These are phyloP conservation scores for Neoarius graeffei DNA, from an alignment of 2,113 vertebrate genomes.

Conservation along the genomic window DNA sequence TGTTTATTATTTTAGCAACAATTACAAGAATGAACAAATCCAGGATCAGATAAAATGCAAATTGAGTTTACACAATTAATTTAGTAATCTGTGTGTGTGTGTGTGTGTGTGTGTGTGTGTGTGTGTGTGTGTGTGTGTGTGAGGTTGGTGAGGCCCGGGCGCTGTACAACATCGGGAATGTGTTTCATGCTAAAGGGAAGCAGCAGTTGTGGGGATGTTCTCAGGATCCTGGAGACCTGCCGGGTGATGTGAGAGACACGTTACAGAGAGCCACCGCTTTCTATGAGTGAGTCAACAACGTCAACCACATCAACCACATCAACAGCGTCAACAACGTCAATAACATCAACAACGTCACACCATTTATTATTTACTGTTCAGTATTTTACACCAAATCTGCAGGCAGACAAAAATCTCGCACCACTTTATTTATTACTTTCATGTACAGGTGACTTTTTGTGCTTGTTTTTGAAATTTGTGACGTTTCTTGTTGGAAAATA, in stretches of 20 bases:
- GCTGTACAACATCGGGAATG: conserved; percentile 92
- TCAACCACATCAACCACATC: too few relatives aligned
- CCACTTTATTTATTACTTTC: neutral
- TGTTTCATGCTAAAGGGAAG: conserved; percentile 95
- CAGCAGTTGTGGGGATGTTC: conserved; percentile 84
- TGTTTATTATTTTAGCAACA: neutral
- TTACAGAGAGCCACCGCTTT: conserved; percentile 87
- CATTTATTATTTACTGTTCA: neutral
- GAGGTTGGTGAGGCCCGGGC: conserved; percentile 88
- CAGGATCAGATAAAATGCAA: neutral
- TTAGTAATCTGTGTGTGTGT: neutral
- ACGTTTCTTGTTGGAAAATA: neutral
- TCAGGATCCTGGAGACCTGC: conserved; percentile 86
- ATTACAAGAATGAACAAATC: neutral
- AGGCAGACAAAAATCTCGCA: neutral
- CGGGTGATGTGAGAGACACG: conserved; percentile 82
- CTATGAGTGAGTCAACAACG: conserved; percentile 85
- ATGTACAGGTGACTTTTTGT: neutral
- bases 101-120: conserved; percentile 7
- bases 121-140: conserved; percentile 28
- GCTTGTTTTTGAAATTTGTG: neutral
- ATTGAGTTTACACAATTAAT: neutral
- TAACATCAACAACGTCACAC: neutral
- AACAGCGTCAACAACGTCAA: neutral
- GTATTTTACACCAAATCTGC: neutral